Evolutionary conservation across 2,888 invertebrate genomes (phyloP).

Genomic region (Electrophaes corylata): DNA sequence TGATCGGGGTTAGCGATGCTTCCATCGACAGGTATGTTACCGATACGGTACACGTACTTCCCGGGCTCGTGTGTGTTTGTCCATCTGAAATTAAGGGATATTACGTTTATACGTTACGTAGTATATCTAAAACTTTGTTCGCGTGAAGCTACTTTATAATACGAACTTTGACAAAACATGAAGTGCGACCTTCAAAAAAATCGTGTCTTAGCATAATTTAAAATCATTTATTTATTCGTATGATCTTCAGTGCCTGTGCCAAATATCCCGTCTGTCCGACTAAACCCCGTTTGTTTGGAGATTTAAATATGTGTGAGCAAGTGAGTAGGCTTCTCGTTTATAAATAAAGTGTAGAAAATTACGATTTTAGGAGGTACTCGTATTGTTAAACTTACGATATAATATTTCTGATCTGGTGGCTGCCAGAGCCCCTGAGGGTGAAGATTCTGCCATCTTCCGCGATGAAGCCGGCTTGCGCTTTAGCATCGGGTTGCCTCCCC

Average conservation of each 20-base stretch:
- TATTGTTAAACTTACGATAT: constrained; percentile 85
- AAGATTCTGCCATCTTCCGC: constrained; percentile 91
- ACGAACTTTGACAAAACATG: no score
- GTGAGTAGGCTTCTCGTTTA: no score
- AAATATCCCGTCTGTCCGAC: no score
- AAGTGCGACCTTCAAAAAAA: no score
- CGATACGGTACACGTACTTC: constrained; percentile 94
- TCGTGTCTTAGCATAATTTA: no score
- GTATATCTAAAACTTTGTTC: neutral
- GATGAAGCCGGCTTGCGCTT: constrained; percentile 96
- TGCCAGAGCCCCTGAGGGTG: constrained; percentile 94
- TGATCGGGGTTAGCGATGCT: constrained; percentile 89
- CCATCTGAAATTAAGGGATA: constrained; percentile 84
- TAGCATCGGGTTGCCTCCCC: constrained; percentile 93
- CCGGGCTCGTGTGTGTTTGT: constrained; percentile 94
- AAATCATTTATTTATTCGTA: no score
- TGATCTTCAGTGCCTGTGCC: no score
- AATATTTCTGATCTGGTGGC: constrained; percentile 92
- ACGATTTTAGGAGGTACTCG: neutral
- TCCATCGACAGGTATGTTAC: constrained; percentile 85
- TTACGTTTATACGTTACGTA: neutral
- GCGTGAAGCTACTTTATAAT: no score
- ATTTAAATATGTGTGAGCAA: no score
- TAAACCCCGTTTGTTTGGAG: no score
- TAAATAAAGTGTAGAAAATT: no score